Conservation (phyloP, 1,140 invertebrate genomes). For the Vanessa atalanta region DNA sequence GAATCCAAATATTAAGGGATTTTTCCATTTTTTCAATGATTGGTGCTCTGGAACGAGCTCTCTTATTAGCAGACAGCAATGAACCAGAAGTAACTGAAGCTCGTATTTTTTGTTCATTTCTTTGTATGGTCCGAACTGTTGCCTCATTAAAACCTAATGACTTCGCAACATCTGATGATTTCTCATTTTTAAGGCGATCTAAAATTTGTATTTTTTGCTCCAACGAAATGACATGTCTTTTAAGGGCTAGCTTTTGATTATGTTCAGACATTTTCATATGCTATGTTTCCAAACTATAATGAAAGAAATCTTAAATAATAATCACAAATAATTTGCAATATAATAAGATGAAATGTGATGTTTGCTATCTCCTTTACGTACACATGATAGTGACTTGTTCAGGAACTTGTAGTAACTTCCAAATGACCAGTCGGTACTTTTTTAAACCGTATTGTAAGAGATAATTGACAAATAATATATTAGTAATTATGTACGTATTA, state of each 20-base stretch:
- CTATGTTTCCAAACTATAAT: not conserved
- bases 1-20: constrained; percentile 8
- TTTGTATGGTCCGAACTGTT: constrained; percentile 40
- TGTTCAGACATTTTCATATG: not conserved
- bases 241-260: constrained; percentile 4
- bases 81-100: constrained; percentile 44
- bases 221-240: constrained; percentile 16
- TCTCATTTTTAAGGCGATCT: constrained; percentile 15
- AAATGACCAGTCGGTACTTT: too few species aligned
- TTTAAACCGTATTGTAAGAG: too few species aligned
- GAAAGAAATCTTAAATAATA: not conserved
- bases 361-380: too few species aligned
- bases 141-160: constrained; percentile 48
- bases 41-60: constrained; percentile 10
- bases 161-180: constrained; percentile 7
- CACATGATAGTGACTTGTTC: too few species aligned
- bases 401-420: too few species aligned
- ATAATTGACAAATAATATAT: too few species aligned
- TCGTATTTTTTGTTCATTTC: constrained; percentile 46
- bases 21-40: constrained; percentile 15
- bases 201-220: constrained; percentile 14
- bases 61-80: constrained; percentile 35
- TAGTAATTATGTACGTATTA: too few species aligned
- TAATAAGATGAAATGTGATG: too few species aligned
- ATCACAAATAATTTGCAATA: too few species aligned